These are phyloP conservation scores for Heteronetta atricapilla DNA, from an alignment of 2,113 vertebrate species.

Conservation along the genomic window DNA sequence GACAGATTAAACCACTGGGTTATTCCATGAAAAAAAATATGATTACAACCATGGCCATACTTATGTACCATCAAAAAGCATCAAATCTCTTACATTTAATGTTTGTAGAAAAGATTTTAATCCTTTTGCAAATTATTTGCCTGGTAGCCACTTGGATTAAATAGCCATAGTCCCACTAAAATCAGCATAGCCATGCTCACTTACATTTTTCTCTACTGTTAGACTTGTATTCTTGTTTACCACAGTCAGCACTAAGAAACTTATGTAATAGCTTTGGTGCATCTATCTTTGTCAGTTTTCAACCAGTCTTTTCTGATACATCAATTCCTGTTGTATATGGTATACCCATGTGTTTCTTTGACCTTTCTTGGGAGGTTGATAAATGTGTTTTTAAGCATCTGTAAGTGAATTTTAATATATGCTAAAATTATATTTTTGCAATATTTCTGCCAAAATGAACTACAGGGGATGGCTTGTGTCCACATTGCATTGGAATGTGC, in stretches of 20 bases:
- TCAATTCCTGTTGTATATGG: constrained; percentile 29
- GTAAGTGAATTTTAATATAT: constrained; percentile 78
- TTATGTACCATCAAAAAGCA: not conserved
- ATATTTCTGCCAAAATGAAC: constrained; percentile 76
- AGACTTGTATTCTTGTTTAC: not conserved
- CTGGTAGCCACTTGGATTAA: not conserved
- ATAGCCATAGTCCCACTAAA: not conserved
- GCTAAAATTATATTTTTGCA: constrained; percentile 77
- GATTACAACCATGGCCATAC: not conserved
- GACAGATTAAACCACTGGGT: not conserved
- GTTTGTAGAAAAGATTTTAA: not conserved
- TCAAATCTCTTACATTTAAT: not conserved
- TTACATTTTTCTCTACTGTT: not conserved
- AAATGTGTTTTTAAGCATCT: constrained; percentile 75
- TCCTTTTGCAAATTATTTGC: not conserved
- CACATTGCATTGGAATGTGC: constrained; percentile 74
- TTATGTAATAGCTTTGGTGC: not conserved
- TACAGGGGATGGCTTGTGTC: constrained; percentile 75
- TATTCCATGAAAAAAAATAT: not conserved
- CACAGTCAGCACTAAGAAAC: not conserved
- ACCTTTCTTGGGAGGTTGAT: constrained; percentile 70
- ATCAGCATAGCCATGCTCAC: not conserved
- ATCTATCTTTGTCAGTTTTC: not conserved
- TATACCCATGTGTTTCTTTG: constrained; percentile 62
- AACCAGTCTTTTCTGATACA: not conserved